Evolutionary conservation across 2,113 vertebrate species (phyloP), one percentile per base, ranked within the genome.

Genomic region (Ciconia stormi): DNA sequence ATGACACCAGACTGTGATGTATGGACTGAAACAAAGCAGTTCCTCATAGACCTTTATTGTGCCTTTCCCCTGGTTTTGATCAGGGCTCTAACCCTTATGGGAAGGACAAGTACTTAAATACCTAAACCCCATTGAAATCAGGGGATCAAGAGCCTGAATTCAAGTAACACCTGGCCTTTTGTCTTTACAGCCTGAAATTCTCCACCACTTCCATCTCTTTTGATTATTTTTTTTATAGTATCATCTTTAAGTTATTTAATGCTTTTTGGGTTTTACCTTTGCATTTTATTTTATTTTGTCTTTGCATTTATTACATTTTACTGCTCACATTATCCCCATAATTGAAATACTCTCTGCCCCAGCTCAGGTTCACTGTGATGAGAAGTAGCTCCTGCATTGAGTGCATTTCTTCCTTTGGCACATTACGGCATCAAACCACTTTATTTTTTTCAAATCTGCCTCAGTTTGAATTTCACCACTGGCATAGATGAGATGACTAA

Each of bases 1-100:
- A 96, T 95, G 83, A 71, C 81, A 85, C 56, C 91, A 74, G 77
- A 10, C 44, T 19, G 87, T 59, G 95, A 86, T 67, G 61, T 89
- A 52, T 50, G 78, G 73, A 90, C 74, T 36, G 72, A 79, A 82
- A 44, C 22, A 82, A 47, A 91, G 61, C 91, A 50, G 91, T 52
- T 42, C 78, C 58, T 95, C 23, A 13, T 21, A 15, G 61, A 61
- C 62, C 63, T 95, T 72, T n/a, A 14, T 8, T 15, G 4, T 74
- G 44, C 17, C 30, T 63, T 62, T 40, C 15, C 56, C 16, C 44
- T 42, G 69, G 52, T 52, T 89, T 58, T 32, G 16, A 32, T 4
- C 76, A 19, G 32, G 44, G 8, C 3, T 16, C 16, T 19, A 6
- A 25, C 15, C 46, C 34, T 36, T 2, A 11, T 7, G 46, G 44